Percentiles rank a stretch among this genome's conserved stretches.
phyloP scores from a whole-genome alignment of 2,113 vertebrate species.

The Hydropotes inermis region DNA sequence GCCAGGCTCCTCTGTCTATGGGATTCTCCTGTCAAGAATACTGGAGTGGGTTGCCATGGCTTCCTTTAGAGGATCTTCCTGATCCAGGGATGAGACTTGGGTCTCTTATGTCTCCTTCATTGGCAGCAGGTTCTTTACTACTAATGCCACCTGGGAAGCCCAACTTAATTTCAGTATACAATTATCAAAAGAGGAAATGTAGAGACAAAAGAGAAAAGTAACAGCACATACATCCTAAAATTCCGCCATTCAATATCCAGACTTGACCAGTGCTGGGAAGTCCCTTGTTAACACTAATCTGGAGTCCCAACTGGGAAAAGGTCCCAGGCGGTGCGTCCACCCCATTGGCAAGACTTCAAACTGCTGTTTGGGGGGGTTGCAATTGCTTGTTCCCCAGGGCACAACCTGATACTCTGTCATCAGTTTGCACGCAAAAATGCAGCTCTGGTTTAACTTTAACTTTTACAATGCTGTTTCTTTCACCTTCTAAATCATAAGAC shows the following conservation, averaged over 20 bases:
- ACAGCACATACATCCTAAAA: background rate
- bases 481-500: background rate
- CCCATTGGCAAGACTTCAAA: background rate
- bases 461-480: background rate
- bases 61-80: rapidly evolving
- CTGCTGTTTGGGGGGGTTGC: background rate
- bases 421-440: rapidly evolving
- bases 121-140: background rate
- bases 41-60: background rate
- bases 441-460: background rate
- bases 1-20: background rate
- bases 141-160: background rate
- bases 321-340: background rate
- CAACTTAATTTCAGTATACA: background rate
- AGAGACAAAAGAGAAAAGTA: background rate
- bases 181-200: background rate
- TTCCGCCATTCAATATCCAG: background rate
- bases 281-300: background rate
- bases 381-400: background rate
- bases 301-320: background rate
- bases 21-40: background rate
- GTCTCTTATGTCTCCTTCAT: background rate
- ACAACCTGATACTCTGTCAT: background rate
- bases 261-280: background rate
- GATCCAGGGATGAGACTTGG: background rate